phyloP scores from a whole-genome alignment of 2,888 invertebrate species.

The Drymonia ruficornis region DNA sequence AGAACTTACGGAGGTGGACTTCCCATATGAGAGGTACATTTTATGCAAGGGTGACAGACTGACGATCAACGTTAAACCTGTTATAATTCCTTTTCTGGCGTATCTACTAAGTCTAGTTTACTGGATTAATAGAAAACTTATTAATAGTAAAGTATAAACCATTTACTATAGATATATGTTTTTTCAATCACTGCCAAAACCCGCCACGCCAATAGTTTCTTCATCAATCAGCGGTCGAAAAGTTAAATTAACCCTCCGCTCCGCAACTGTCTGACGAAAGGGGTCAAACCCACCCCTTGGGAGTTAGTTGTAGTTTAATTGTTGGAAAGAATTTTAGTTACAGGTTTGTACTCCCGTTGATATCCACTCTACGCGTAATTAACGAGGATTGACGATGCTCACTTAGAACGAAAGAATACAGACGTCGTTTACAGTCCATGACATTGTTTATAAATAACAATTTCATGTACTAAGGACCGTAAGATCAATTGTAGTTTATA shows the following conservation, averaged over 20 bases:
- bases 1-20: neutral
- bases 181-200: slow-evolving; percentile 29
- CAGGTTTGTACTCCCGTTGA: slow-evolving; percentile 1
- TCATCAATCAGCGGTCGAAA: slow-evolving; percentile 41
- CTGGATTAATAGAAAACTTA: neutral
- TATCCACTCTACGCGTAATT: too few relatives aligned
- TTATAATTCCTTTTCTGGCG: too few relatives aligned
- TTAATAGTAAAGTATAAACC: neutral
- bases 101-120: too few relatives aligned
- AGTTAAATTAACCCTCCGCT: slow-evolving; percentile 36
- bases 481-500: too few relatives aligned
- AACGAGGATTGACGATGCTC: too few relatives aligned
- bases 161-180: slow-evolving; percentile 8
- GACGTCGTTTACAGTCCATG: too few relatives aligned
- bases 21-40: too few relatives aligned
- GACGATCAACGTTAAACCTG: too few relatives aligned
- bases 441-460: too few relatives aligned
- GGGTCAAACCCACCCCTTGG: neutral
- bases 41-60: too few relatives aligned
- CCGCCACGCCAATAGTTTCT: slow-evolving; percentile 20
- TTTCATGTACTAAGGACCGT: too few relatives aligned
- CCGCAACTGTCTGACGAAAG: slow-evolving; percentile 22
- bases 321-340: neutral
- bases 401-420: too few relatives aligned
- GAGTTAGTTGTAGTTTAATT: neutral